phyloP scores from a whole-genome alignment of 2,113 vertebrate genomes.

The Neogale vison region DNA sequence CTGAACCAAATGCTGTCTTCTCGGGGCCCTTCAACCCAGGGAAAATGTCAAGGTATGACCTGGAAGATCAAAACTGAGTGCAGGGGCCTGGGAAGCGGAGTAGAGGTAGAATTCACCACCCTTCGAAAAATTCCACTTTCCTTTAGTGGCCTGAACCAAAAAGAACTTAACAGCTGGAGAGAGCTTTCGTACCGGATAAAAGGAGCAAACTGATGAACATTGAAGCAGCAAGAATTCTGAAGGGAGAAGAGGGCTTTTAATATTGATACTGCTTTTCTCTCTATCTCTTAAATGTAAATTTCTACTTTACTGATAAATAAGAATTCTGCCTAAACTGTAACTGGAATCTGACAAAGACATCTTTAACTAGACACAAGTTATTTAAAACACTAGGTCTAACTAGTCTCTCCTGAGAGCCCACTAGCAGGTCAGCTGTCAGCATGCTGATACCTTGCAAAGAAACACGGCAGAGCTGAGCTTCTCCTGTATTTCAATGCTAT shows the following conservation, averaged over 20 bases:
- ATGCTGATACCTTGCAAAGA: not conserved
- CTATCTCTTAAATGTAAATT: not conserved
- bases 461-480: not conserved
- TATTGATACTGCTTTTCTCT: fast-evolving
- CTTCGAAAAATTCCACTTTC: not conserved
- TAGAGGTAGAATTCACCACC: not conserved
- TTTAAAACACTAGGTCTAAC: not conserved
- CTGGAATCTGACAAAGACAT: not conserved
- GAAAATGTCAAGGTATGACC: not conserved
- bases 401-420: not conserved
- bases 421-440: fast-evolving
- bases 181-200: not conserved
- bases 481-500: not conserved
- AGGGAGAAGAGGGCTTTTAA: not conserved
- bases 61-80: not conserved
- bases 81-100: not conserved
- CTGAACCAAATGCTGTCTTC: not conserved
- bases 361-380: not conserved
- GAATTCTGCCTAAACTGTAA: not conserved
- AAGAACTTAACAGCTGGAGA: not conserved
- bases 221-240: not conserved
- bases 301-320: not conserved
- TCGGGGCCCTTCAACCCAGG: not conserved
- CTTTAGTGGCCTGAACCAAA: not conserved
- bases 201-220: not conserved